These are phyloP conservation scores for Acanthosoma haemorrhoidale DNA, from an alignment of 2,888 invertebrate species.

Conservation along the genomic window DNA sequence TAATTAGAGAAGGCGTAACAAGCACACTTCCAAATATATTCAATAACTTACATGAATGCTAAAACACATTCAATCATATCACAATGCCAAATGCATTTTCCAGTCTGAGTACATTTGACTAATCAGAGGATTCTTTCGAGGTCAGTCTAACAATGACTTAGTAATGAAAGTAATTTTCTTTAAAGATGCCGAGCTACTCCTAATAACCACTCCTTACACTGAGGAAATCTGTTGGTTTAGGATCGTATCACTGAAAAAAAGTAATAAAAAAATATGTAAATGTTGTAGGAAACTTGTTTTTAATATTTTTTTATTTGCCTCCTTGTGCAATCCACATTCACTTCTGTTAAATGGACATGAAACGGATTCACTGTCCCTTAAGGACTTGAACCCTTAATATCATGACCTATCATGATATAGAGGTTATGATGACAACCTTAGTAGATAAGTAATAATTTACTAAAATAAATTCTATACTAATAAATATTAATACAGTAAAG, in stretches of 20 bases:
- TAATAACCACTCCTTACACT: not conserved
- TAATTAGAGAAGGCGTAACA: conserved; percentile 12
- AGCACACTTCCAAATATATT: not conserved
- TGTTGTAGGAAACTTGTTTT: not conserved
- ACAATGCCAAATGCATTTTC: conserved; percentile 29
- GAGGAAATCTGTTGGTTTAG: not conserved
- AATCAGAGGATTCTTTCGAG: not conserved
- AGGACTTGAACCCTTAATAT: too few relatives aligned
- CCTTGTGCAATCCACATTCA: too few relatives aligned
- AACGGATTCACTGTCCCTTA: too few relatives aligned
- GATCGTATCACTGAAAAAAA: not conserved
- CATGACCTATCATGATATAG: not conserved
- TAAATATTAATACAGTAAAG: too few relatives aligned
- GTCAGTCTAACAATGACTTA: conserved; percentile 25
- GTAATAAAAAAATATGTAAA: not conserved
- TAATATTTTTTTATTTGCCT: not conserved
- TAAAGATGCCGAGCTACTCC: not conserved
- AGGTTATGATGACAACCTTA: not conserved
- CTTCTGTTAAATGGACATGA: too few relatives aligned
- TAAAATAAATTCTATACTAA: too few relatives aligned
- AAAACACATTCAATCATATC: conserved; percentile 35
- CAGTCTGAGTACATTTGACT: conserved; percentile 27
- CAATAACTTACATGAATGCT: conserved; percentile 30
- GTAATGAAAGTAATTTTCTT: not conserved
- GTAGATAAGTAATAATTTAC: too few relatives aligned